phyloP scores from a whole-genome alignment of 2,113 vertebrate species.

The Perca flavescens region DNA sequence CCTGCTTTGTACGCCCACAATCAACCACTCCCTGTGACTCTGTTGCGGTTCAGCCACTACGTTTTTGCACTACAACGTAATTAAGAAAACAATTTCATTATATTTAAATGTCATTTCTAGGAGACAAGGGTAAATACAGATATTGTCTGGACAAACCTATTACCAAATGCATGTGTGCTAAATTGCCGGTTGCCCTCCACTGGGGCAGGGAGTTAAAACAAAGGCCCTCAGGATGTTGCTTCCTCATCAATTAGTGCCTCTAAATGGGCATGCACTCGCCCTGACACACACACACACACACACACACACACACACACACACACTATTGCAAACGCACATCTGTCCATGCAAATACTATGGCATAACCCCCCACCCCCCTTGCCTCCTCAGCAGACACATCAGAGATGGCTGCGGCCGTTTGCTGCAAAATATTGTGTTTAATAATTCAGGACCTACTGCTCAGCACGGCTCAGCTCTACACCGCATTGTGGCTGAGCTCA shows the following conservation, averaged over 20 bases:
- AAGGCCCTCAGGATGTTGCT: constrained; percentile 13
- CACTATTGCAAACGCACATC: too few species aligned
- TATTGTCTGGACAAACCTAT: neutral
- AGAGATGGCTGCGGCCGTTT: constrained; percentile 55
- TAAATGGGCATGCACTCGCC: constrained; percentile 14
- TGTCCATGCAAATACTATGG: too few species aligned
- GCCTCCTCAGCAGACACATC: constrained; percentile 59
- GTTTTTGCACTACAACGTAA: neutral
- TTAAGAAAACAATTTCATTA: neutral
- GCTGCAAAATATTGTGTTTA: constrained; percentile 80
- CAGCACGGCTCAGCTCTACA: constrained; percentile 43
- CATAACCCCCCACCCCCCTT: neutral
- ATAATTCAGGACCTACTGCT: constrained; percentile 81
- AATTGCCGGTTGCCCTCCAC: constrained; percentile 25
- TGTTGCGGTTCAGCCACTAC: neutral
- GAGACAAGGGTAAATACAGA: neutral
- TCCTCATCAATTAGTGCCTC: constrained; percentile 48
- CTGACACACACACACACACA: constrained; percentile 1
- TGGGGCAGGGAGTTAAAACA: constrained; percentile 20
- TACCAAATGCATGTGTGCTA: neutral
- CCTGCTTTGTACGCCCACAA: neutral
- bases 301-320: neutral
- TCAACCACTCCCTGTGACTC: neutral
- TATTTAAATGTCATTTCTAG: neutral
- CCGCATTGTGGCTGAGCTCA: constrained; percentile 52